Evolutionary conservation across 2,113 vertebrate genomes (phyloP).

Genomic region (Poecile atricapillus): DNA sequence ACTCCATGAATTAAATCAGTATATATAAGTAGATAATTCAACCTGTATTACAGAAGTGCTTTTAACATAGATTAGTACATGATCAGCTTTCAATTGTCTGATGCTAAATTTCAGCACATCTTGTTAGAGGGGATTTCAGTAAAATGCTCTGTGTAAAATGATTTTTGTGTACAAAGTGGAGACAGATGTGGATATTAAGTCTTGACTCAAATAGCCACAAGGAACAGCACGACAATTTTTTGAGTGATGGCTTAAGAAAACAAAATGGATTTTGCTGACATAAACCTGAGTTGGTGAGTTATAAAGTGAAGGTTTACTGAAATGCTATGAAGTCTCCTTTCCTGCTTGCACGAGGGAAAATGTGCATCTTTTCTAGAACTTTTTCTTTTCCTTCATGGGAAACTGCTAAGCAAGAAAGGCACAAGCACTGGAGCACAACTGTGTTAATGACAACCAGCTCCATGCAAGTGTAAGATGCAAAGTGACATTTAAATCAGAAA

Average conservation of each 20-base stretch:
- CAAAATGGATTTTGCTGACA: background rate
- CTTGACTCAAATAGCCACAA: background rate
- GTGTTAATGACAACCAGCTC: background rate
- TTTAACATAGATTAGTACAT: background rate
- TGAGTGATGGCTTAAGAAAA: background rate
- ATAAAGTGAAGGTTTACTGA: background rate
- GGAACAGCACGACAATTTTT: background rate
- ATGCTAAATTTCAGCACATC: background rate
- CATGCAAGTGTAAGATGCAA: background rate
- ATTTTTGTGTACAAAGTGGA: background rate
- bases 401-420: background rate
- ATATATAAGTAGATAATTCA: background rate
- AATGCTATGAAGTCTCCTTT: background rate
- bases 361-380: background rate
- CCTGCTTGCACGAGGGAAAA: background rate
- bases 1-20: background rate
- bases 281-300: background rate
- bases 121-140: background rate
- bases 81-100: background rate
- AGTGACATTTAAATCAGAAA: background rate
- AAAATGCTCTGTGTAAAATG: background rate
- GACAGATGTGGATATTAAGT: background rate
- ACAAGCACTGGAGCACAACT: background rate
- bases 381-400: background rate
- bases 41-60: background rate